A percentile compares a stretch with the other conserved stretches of the same genome.
Conservation (phyloP, 2,113 vertebrate species). For the Emydocephalus ijimae region DNA sequence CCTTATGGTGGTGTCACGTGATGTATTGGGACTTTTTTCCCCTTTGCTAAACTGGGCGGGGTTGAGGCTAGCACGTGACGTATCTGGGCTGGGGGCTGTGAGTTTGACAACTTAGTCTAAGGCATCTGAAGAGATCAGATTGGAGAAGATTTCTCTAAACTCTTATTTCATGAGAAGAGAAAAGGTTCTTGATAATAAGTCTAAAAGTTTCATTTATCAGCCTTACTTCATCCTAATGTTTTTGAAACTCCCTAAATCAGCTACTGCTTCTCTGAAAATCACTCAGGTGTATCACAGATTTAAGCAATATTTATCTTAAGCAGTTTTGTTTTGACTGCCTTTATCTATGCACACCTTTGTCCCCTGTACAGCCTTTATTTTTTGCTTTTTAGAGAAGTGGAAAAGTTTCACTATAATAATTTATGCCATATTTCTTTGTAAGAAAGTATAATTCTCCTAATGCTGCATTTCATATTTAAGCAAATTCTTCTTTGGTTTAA, state of each 20-base stretch:
- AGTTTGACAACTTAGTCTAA: not conserved
- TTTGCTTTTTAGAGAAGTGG: not conserved
- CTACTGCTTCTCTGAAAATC: not conserved
- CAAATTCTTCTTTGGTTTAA: not conserved
- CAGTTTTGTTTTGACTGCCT: not conserved
- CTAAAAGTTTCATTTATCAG: not conserved
- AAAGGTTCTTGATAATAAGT: not conserved
- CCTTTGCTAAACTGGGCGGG: too few relatives aligned
- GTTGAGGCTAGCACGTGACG: too few relatives aligned
- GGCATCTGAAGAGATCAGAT: not conserved
- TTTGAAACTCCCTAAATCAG: not conserved
- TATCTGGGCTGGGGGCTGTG: fast-evolving
- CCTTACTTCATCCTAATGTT: not conserved
- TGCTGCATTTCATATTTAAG: not conserved
- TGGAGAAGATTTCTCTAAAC: not conserved
- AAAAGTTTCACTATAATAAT: not conserved
- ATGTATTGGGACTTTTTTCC: too few relatives aligned
- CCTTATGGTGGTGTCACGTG: too few relatives aligned
- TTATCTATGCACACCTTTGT: not conserved
- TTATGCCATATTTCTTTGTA: not conserved
- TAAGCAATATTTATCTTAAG: not conserved
- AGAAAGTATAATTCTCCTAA: not conserved
- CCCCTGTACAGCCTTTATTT: not conserved
- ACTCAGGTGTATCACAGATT: not conserved
- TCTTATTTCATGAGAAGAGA: not conserved